Conservation (phyloP, 2,113 vertebrate genomes). For the Syngnathus typhle region DNA sequence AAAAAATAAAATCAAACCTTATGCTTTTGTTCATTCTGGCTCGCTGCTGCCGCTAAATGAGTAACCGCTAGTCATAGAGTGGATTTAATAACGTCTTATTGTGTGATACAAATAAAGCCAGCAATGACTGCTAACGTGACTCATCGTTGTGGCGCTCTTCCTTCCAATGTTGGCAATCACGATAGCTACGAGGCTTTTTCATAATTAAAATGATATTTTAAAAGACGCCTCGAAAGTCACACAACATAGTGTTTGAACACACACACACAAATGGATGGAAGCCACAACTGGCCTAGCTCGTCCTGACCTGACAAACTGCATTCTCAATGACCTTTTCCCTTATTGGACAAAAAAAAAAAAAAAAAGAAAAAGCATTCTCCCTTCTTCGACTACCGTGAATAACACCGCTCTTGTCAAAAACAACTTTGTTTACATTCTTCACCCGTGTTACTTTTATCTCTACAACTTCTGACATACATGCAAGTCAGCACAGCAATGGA, state of each 20-base stretch:
- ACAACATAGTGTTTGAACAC: neutral
- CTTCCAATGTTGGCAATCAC: neutral
- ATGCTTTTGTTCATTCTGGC: neutral
- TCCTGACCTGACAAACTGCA: conserved; percentile 61
- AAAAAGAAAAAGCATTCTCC: conserved; percentile 37
- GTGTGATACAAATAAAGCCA: neutral
- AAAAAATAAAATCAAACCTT: neutral
- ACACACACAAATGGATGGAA: conserved; percentile 21
- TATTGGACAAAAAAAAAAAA: conserved; percentile 31
- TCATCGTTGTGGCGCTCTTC: neutral
- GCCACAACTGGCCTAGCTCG: conserved; percentile 35
- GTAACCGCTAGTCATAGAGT: neutral
- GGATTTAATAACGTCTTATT: neutral
- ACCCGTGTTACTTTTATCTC: conserved; percentile 43
- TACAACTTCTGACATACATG: conserved; percentile 18
- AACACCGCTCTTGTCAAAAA: conserved; percentile 44
- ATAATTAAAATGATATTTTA: neutral
- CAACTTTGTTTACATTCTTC: conserved; percentile 62
- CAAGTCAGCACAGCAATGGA: conserved; percentile 22
- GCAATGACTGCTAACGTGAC: neutral
- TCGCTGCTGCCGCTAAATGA: neutral
- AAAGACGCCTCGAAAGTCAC: neutral
- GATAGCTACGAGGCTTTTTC: neutral
- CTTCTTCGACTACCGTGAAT: conserved; percentile 41
- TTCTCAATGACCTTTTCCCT: conserved; percentile 58